Conservation (phyloP, 2,113 vertebrate genomes). For the Tor tambroides region DNA sequence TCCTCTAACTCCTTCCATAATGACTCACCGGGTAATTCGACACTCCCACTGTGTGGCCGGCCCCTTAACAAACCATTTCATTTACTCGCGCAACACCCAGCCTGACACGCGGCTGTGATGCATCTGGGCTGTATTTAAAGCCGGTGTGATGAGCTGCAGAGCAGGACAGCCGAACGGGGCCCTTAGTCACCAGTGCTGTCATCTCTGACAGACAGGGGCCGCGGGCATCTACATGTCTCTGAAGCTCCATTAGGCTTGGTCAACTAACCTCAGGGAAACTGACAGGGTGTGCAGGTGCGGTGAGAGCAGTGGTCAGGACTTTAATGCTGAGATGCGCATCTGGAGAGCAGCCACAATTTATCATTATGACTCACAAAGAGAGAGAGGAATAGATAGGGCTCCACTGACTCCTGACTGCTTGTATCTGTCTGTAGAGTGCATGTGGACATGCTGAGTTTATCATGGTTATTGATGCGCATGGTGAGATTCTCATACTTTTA, state of each 20-base stretch:
- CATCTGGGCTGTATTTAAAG: conserved; percentile 19
- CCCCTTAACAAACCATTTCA: conserved; percentile 28
- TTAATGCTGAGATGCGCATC: conserved; percentile 45
- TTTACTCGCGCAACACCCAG: conserved; percentile 2
- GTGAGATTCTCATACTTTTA: conserved; percentile 26
- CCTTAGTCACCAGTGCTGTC: conserved; percentile 7
- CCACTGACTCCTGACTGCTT: conserved; percentile 30
- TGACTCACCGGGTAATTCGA: conserved; percentile 49
- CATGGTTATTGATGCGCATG: conserved; percentile 29
- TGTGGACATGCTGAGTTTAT: conserved; percentile 40
- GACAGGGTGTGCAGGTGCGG: conserved; percentile 45
- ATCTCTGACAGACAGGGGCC: conserved; percentile 14
- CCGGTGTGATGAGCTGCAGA: background rate
- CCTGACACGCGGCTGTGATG: background rate
- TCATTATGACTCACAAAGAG: conserved; percentile 56
- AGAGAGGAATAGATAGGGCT: conserved; percentile 1
- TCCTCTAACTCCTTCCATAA: conserved; percentile 38
- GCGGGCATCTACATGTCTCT: conserved; percentile 48
- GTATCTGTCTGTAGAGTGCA: conserved; percentile 50
- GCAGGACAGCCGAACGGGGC: background rate
- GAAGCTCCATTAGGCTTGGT: conserved; percentile 49
- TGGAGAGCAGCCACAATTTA: conserved; percentile 58
- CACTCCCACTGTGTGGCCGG: background rate
- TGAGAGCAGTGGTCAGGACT: conserved; percentile 52
- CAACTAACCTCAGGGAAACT: conserved; percentile 53